These are phyloP conservation scores for Plectrocnemia conspersa DNA, from an alignment of 1,140 invertebrate genomes.

Conservation along the genomic window DNA sequence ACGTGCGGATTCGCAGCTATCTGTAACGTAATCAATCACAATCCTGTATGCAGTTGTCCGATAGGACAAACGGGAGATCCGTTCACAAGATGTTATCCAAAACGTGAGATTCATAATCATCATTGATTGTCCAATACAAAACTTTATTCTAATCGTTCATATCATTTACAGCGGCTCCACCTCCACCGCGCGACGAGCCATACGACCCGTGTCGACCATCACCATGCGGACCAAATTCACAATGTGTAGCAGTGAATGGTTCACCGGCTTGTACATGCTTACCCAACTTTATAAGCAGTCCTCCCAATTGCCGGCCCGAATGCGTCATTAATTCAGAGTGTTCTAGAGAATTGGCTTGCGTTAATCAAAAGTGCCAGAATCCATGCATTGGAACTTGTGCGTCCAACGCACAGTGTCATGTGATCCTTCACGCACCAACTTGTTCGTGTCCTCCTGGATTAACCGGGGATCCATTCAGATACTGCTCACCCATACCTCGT, in stretches of 20 bases:
- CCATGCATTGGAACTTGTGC: slow-evolving; percentile 60
- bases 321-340: slow-evolving; percentile 64
- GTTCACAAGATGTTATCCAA: slow-evolving; percentile 59
- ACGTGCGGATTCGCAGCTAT: slow-evolving; percentile 63
- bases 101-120: slow-evolving; percentile 41
- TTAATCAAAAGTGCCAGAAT: slow-evolving; percentile 59
- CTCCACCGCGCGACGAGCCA: slow-evolving; percentile 41
- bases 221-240: slow-evolving; percentile 62
- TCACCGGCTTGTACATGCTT: slow-evolving; percentile 60
- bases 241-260: slow-evolving; percentile 56
- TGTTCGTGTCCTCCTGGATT: slow-evolving; percentile 57
- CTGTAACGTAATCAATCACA: slow-evolving; percentile 71
- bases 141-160: slow-evolving; percentile 31
- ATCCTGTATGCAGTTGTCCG: slow-evolving; percentile 70
- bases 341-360: slow-evolving; percentile 56
- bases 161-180: slow-evolving; percentile 39
- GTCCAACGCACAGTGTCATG: slow-evolving; percentile 55
- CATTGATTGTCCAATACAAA: slow-evolving; percentile 9
- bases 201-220: slow-evolving; percentile 58
- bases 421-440: slow-evolving; percentile 58
- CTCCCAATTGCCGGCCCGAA: slow-evolving; percentile 62
- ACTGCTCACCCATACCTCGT: slow-evolving; percentile 45
- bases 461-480: slow-evolving; percentile 59
- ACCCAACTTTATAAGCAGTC: slow-evolving; percentile 53
- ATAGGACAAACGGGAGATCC: slow-evolving; percentile 66